Percentiles rank a stretch among this genome's conserved stretches.
phyloP scores from a whole-genome alignment of 2,888 invertebrate species.

The Cephonodes hylas region DNA sequence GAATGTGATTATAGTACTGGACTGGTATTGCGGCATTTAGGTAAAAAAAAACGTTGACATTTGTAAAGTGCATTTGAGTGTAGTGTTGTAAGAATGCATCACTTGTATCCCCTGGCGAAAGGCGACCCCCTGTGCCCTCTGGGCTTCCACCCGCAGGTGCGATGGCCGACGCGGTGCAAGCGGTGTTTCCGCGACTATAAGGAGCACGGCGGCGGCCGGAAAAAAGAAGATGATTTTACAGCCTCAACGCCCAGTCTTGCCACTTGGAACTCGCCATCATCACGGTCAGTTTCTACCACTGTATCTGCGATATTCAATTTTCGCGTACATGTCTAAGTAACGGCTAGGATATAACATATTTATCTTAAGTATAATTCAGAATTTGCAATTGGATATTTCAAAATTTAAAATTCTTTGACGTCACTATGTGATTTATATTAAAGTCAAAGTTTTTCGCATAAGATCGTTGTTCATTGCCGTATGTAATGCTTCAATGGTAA shows the following conservation, averaged over 20 bases:
- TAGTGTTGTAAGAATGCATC: conserved; percentile 82
- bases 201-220: conserved; percentile 90
- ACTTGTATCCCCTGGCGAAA: conserved; percentile 88
- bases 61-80: conserved; percentile 72
- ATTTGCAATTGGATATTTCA: too few species aligned
- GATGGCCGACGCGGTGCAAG: conserved; percentile 96
- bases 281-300: conserved; percentile 67
- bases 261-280: conserved; percentile 81
- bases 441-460: too few species aligned
- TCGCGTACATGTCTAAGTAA: too few species aligned
- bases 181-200: conserved; percentile 96
- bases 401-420: too few species aligned
- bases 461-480: too few species aligned
- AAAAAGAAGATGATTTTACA: conserved; percentile 85
- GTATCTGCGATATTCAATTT: background rate
- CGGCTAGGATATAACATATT: too few species aligned
- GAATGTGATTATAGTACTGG: conserved; percentile 42
- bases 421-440: too few species aligned
- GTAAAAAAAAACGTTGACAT: conserved; percentile 58
- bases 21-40: conserved; percentile 61
- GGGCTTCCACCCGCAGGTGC: conserved; percentile 96
- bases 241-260: conserved; percentile 90
- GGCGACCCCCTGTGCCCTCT: conserved; percentile 94
- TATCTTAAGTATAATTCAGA: too few species aligned
- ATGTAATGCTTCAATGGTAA: too few species aligned